Percentiles rank a stretch among this genome's conserved stretches.
phyloP scores from a whole-genome alignment of 1,140 invertebrate species.

The Drosophila melanica region DNA sequence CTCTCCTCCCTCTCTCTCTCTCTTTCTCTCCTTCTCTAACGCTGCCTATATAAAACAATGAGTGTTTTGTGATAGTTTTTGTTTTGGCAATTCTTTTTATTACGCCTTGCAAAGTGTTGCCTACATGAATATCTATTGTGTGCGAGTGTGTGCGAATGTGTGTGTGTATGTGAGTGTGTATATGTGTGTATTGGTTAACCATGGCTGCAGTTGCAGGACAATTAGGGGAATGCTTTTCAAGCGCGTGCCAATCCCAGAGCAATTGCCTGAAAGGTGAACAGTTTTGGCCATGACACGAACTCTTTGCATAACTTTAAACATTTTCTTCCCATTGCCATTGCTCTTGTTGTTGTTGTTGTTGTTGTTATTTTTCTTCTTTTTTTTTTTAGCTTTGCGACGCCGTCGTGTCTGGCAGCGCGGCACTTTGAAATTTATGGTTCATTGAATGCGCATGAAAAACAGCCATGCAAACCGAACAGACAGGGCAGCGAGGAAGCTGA shows the following conservation, averaged over 20 bases:
- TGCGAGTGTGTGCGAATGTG: constrained; percentile 12
- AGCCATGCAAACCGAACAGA: constrained; percentile 46
- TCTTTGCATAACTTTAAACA: constrained; percentile 64
- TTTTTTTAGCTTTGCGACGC: constrained; percentile 48
- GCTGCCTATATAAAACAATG: constrained; percentile 45
- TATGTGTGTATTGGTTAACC: constrained; percentile 40
- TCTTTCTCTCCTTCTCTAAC: constrained; percentile 2
- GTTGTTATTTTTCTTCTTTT: constrained; percentile 17
- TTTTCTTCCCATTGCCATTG: constrained; percentile 4
- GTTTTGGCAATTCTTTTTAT: constrained; percentile 59
- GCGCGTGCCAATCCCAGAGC: constrained; percentile 11
- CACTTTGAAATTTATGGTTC: constrained; percentile 82
- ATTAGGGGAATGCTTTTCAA: constrained; percentile 39
- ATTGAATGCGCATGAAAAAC: constrained; percentile 80
- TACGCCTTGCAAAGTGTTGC: constrained; percentile 52
- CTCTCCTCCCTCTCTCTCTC: not conserved
- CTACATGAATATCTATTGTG: constrained; percentile 19
- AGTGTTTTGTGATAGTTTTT: constrained; percentile 48
- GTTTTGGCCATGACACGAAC: constrained; percentile 37
- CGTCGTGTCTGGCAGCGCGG: constrained; percentile 68
- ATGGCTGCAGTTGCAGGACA: constrained; percentile 32
- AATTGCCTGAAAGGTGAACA: constrained; percentile 51
- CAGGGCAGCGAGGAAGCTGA: not conserved
- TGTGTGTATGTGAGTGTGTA: constrained; percentile 6
- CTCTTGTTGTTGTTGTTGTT: constrained; percentile 16